A percentile compares a stretch with the other conserved stretches of the same genome.
phyloP scores from a whole-genome alignment of 2,888 invertebrate genomes.

The Agrotis clavis region DNA sequence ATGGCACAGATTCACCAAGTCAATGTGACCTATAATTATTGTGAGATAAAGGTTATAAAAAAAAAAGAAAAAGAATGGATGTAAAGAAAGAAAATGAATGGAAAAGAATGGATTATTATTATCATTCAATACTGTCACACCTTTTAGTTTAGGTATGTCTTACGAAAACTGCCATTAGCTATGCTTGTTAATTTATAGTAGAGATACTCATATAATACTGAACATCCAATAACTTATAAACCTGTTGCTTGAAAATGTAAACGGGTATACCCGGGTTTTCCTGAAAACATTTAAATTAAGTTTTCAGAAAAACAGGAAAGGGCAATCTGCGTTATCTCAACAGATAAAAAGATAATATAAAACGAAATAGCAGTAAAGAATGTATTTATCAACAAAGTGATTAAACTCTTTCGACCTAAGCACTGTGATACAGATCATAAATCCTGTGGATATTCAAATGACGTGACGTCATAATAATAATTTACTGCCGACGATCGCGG shows the following conservation, averaged over 20 bases:
- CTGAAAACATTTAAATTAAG: not conserved
- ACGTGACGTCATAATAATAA: slow-evolving; percentile 66
- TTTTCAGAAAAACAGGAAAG: slow-evolving; percentile 13
- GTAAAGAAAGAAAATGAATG: too few relatives aligned
- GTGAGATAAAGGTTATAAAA: not conserved
- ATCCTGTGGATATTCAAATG: slow-evolving; percentile 62
- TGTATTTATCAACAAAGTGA: slow-evolving; percentile 20
- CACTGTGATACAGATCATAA: slow-evolving; percentile 59
- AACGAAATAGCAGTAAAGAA: slow-evolving; percentile 9
- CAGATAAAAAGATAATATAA: slow-evolving; percentile 20
- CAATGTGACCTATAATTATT: slow-evolving; percentile 2
- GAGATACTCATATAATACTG: too few relatives aligned
- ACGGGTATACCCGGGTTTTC: not conserved
- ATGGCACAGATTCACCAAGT: not conserved
- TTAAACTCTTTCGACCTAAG: slow-evolving; percentile 51
- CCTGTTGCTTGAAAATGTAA: not conserved
- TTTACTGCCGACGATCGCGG: slow-evolving; percentile 56
- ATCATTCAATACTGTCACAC: not conserved
- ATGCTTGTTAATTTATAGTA: not conserved
- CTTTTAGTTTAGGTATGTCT: not conserved
- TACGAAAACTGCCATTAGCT: not conserved
- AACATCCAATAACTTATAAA: not conserved
- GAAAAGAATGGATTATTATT: not conserved
- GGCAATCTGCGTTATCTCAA: slow-evolving; percentile 26
- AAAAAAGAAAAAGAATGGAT: too few relatives aligned